Conservation (phyloP, 1,140 invertebrate genomes). For the Stratiolaelaps scimitus region DNA sequence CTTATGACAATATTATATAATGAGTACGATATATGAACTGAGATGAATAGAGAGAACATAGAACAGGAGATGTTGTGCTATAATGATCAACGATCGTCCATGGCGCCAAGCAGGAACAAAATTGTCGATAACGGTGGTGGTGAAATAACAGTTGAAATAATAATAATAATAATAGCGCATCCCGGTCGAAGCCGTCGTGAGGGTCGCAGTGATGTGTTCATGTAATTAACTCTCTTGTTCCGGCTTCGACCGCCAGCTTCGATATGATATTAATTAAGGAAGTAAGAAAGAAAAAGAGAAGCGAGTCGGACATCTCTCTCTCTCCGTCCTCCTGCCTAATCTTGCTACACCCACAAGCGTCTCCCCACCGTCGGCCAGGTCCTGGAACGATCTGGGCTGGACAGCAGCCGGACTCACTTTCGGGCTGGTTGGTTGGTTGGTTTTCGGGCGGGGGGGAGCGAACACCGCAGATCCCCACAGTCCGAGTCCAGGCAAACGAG, state of each 20-base stretch:
- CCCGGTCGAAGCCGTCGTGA: background rate
- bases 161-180: background rate
- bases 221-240: background rate
- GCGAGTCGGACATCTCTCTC: conserved; percentile 13
- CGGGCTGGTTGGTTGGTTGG: conserved; percentile 1
- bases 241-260: background rate
- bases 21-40: no score
- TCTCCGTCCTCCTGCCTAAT: background rate
- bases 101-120: no score
- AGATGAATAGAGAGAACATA: no score
- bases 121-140: no score
- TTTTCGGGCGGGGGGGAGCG: no score
- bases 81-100: no score
- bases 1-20: no score
- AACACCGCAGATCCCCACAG: no score
- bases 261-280: conserved; percentile 25
- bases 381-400: background rate
- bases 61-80: no score
- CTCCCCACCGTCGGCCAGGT: no score
- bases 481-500: no score
- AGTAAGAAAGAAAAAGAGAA: conserved; percentile 8
- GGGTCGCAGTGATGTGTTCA: background rate
- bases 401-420: conserved; percentile 31
- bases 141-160: no score
- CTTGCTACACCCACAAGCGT: conserved; percentile 23